Evolutionary conservation across 2,113 vertebrate species (phyloP).

Genomic region (Dascyllus trimaculatus): DNA sequence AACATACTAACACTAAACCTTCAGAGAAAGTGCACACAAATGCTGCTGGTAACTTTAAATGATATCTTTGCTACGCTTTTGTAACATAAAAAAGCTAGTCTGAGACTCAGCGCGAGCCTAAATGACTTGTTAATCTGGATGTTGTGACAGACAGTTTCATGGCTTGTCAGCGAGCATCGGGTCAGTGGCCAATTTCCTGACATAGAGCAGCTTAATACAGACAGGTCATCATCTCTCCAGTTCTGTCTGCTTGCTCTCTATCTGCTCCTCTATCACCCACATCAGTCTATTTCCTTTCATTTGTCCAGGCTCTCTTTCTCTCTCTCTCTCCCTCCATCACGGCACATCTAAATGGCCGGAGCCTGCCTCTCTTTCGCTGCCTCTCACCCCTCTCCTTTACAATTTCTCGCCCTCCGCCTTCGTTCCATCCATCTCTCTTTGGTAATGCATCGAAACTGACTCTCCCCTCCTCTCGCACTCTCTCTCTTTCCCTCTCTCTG

Average conservation of each 20-base stretch:
- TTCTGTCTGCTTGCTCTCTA: constrained; percentile 38
- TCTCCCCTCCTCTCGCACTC: not conserved
- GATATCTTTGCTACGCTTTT: not conserved
- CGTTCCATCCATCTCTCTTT: constrained; percentile 54
- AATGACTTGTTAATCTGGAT: constrained; percentile 27
- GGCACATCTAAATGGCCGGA: constrained; percentile 58
- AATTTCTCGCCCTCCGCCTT: constrained; percentile 55
- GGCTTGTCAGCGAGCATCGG: constrained; percentile 43
- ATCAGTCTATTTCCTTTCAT: constrained; percentile 64
- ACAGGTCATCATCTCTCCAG: constrained; percentile 46
- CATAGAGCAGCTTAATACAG: constrained; percentile 57
- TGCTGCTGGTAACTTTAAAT: not conserved
- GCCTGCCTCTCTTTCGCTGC: constrained; percentile 17
- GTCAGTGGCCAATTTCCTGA: constrained; percentile 70
- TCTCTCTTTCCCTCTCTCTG: not conserved
- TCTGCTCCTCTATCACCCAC: constrained; percentile 57
- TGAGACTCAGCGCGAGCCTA: not conserved
- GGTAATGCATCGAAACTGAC: constrained; percentile 61
- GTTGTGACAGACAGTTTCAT: constrained; percentile 29
- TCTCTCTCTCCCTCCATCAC: constrained; percentile 43
- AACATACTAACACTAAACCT: not conserved
- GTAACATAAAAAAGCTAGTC: not conserved
- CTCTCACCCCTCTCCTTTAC: constrained; percentile 42
- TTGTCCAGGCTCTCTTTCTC: constrained; percentile 36
- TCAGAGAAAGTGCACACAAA: not conserved